phyloP scores from a whole-genome alignment of 2,888 invertebrate genomes.

The Ectemnius lituratus region DNA sequence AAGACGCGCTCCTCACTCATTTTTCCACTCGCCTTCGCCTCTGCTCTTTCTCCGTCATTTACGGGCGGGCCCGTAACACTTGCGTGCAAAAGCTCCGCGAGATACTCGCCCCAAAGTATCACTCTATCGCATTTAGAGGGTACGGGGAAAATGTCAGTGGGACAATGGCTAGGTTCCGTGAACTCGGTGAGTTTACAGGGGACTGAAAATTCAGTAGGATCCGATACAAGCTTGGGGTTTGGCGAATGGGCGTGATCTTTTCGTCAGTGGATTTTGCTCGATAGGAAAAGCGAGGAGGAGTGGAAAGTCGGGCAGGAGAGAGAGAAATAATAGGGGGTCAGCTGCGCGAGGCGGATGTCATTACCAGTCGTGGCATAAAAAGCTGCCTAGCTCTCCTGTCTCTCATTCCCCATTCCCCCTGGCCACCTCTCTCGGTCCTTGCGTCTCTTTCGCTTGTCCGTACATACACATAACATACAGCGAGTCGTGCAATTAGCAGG shows the following conservation, averaged over 20 bases:
- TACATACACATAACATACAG: constrained; percentile 21
- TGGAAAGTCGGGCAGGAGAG: constrained; percentile 15
- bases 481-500: constrained; percentile 54
- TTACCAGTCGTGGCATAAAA: constrained; percentile 65
- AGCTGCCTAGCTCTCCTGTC: constrained; percentile 46
- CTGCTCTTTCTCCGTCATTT: background rate
- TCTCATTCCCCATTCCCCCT: too few relatives aligned
- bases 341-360: constrained; percentile 68
- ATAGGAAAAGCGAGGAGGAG: constrained; percentile 29
- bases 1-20: constrained; percentile 14
- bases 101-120: background rate
- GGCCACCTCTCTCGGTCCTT: too few relatives aligned
- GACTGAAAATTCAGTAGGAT: too few relatives aligned
- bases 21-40: constrained; percentile 13
- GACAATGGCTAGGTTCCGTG: background rate
- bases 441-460: too few relatives aligned
- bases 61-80: background rate
- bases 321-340: constrained; percentile 68
- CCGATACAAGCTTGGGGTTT: background rate
- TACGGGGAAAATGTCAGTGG: background rate
- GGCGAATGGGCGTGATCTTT: background rate
- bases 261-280: constrained; percentile 40
- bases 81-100: background rate
- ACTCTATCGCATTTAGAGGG: background rate
- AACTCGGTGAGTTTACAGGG: background rate